Base-by-base conservation (phyloP, 2,797 vertebrate species). In the Tadarida brasiliensis region DNA sequence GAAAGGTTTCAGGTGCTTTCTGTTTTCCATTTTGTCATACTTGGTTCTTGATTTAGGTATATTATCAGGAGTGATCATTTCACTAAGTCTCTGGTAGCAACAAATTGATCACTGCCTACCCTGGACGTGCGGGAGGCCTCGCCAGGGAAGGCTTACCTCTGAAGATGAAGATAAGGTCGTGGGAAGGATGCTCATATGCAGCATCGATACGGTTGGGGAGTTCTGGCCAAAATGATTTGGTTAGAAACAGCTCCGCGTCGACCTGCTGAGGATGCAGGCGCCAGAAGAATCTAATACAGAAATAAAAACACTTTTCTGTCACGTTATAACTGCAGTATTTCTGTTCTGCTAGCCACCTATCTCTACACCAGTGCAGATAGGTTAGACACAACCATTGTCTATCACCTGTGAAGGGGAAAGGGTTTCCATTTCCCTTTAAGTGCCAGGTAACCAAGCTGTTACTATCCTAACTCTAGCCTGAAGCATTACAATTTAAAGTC, bases 191-290 rank as follows among this genome's bases (percentile, higher is more conserved):
- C 97, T 99, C 99, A 44, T 99, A 99, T 0, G 99, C 99, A 39
- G 99, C 99, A 28, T 99, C 99, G 94, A 99, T 98, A 92, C 98
- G 99, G 92, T 98, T 99, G 67, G 99, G 99, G 82, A 99, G 97
- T 57, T 98, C 98, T 49, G 99, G 99, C 99, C 99, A 99, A 57
- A 99, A 99, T 4, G 98, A 99, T 87, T 99, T 99, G 94, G 99
- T 99, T 94, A 99, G 97, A 0, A 98, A 98, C 91, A 99, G 98
- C 91, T 99, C 99, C 3, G 99, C 98, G 24, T 99, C 99, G 4
- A 98, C 96, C 98, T 99, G 99, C 98, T 99, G 99, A 84, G 99
- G 99, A 87, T 99, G 99, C 20, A 99, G 93, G 65, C 99, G 98
- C 99, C 99, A 99, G 98, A 99, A 99, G 98, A 99, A 99, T 73